Base-by-base conservation (phyloP, 2,113 vertebrate genomes). In the Toxotes chatareus region DNA sequence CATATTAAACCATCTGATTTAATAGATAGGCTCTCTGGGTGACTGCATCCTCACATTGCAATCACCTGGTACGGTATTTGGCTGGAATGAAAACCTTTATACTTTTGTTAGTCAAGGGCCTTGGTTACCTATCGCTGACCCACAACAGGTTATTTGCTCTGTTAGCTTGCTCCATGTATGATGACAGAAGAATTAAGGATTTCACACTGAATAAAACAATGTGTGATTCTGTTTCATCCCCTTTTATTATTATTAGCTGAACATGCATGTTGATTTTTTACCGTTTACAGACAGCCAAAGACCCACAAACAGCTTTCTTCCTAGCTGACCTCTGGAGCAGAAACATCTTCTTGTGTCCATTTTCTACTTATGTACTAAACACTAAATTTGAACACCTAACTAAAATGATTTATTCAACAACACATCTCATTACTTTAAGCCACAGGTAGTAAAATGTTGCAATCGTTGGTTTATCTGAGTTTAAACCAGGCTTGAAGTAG, bases 151-250 rank as follows among this genome's bases (percentile, higher is more conserved):
- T 72, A 76, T 74, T 23, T 56, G 21, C 17, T 73, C 21, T 72
- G 55, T 79, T 74, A 59, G 57, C n/a, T 53, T 27, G 47, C 9
- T 57, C 16, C 32, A 63, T 63, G 31, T 66, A 61, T 53, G 19
- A 83, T 80, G 31, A 73, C 1, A 10, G 73, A 4, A 70, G 3
- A 59, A 51, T 61, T 19, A 31, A 69, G 46, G 0, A 66, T 38
- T 66, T 68, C 32, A 64, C 62, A 68, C 53, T 57, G 31, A 57
- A 70, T 71, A 49, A 64, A 64, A 75, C 66, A 31, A 53, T 57
- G 34, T 59, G 44, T 53, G 11, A 76, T 40, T 42, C 11, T 42
- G 19, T 70, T 31, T 42, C 21, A 53, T 55, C 12, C 32, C 44
- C 6, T 12, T 51, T 51, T 6, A 9, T 31, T 17, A 32, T 9